phyloP scores from a whole-genome alignment of 2,888 invertebrate species.

The Sinotaia quadrata region DNA sequence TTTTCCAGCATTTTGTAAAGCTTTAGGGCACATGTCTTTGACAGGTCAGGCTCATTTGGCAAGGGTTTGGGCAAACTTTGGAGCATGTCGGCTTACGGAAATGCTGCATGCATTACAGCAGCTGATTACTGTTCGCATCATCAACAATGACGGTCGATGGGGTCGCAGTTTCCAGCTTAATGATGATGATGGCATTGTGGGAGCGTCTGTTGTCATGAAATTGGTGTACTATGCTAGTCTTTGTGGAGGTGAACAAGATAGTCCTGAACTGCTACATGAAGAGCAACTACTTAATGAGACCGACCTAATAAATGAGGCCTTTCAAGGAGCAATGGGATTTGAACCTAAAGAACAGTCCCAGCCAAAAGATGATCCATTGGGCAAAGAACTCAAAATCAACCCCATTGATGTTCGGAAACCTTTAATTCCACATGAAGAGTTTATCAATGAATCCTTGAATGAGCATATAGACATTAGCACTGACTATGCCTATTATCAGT shows the following conservation, averaged over 20 bases:
- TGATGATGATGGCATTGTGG: conserved; percentile 87
- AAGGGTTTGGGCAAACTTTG: conserved; percentile 81
- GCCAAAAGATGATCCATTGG: conserved; percentile 74
- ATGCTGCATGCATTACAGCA: conserved; percentile 80
- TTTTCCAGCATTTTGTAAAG: conserved; percentile 81
- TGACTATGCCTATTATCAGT: conserved; percentile 90
- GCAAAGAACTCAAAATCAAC: conserved; percentile 82
- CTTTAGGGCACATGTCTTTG: conserved; percentile 82
- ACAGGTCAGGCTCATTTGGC: conserved; percentile 86
- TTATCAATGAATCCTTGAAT: conserved; percentile 94
- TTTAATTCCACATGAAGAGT: conserved; percentile 87
- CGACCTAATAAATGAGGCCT: conserved; percentile 48
- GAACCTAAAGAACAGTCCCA: conserved; percentile 68
- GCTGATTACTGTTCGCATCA: conserved; percentile 79
- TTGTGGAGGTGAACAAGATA: conserved; percentile 79
- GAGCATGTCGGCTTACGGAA: conserved; percentile 47
- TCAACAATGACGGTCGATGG: conserved; percentile 77
- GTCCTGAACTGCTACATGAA: conserved; percentile 55
- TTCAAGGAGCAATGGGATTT: conserved; percentile 65
- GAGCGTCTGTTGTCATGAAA: conserved; percentile 91
- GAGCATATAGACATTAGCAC: conserved; percentile 94
- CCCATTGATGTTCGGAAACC: conserved; percentile 88
- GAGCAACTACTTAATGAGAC: conserved; percentile 58
- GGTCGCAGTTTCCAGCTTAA: conserved; percentile 79
- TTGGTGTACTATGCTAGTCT: conserved; percentile 83